A percentile compares a stretch with the other conserved stretches of the same genome.
These are phyloP conservation scores for Falco punctatus DNA, from an alignment of 2,113 vertebrate genomes.

Conservation along the genomic window DNA sequence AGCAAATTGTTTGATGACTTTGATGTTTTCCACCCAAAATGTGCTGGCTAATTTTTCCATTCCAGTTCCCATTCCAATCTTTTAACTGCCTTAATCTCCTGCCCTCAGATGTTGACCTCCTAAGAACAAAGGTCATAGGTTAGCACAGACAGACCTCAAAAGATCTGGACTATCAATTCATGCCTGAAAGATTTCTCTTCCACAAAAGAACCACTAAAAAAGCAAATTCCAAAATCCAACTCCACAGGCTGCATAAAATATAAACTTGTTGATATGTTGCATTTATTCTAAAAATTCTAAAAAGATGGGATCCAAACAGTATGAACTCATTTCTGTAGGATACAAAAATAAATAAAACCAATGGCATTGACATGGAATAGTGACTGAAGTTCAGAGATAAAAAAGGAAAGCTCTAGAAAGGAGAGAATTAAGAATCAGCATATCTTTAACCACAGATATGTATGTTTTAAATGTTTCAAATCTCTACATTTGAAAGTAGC, in stretches of 20 bases:
- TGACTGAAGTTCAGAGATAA: conserved; percentile 25
- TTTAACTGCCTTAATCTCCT: conserved; percentile 87
- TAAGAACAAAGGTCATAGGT: conserved; percentile 84
- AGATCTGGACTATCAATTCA: conserved; percentile 86
- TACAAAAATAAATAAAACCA: background rate
- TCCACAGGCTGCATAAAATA: conserved; percentile 68
- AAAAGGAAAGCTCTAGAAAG: conserved; percentile 5
- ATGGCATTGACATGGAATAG: background rate
- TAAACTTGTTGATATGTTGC: conserved; percentile 63
- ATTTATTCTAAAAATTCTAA: conserved; percentile 15
- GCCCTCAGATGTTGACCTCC: conserved; percentile 86
- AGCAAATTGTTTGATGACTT: conserved; percentile 82
- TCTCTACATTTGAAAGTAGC: background rate
- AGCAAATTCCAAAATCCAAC: conserved; percentile 82
- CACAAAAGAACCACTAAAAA: conserved; percentile 80
- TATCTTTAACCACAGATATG: background rate
- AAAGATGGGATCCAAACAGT: background rate
- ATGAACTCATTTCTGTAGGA: background rate
- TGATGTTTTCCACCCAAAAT: conserved; percentile 86
- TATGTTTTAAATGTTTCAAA: background rate
- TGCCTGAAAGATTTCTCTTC: conserved; percentile 82
- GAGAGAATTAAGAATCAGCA: background rate
- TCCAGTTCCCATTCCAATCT: conserved; percentile 82
- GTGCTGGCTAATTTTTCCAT: conserved; percentile 85
- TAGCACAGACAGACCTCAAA: conserved; percentile 84